Conservation (phyloP, 2,113 vertebrate species). For the Chrysochloris asiatica region DNA sequence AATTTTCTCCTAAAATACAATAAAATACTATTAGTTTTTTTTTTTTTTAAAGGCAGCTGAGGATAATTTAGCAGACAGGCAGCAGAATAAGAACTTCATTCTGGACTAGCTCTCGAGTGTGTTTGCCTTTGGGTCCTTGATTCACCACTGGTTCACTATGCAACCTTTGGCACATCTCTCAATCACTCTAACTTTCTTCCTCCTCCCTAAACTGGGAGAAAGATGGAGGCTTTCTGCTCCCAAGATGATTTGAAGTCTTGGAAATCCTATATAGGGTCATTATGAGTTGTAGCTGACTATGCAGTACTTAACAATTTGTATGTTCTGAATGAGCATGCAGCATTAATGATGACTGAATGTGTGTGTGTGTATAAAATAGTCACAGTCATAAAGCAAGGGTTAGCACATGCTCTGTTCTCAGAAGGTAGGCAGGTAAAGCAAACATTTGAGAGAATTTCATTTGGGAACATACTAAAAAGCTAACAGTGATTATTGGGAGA, state of each 20-base stretch:
- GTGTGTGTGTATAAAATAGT: too few relatives aligned
- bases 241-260: too few relatives aligned
- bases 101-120: background rate
- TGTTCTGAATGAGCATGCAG: background rate
- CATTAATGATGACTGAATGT: background rate
- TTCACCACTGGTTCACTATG: background rate
- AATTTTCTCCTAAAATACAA: too few relatives aligned
- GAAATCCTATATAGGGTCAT: too few relatives aligned
- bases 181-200: background rate
- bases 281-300: too few relatives aligned
- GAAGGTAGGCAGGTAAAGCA: background rate
- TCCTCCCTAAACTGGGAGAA: conserved; percentile 2
- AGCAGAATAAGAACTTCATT: too few relatives aligned
- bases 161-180: background rate
- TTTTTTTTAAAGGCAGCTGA: too few relatives aligned
- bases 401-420: background rate
- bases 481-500: background rate
- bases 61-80: too few relatives aligned
- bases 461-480: background rate
- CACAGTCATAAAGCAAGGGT: background rate
- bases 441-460: background rate
- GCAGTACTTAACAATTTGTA: background rate
- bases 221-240: too few relatives aligned
- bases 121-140: background rate
- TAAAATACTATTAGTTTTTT: too few relatives aligned